These are phyloP conservation scores for Brachypterus glaber DNA, from an alignment of 2,888 invertebrate genomes.

Conservation along the genomic window DNA sequence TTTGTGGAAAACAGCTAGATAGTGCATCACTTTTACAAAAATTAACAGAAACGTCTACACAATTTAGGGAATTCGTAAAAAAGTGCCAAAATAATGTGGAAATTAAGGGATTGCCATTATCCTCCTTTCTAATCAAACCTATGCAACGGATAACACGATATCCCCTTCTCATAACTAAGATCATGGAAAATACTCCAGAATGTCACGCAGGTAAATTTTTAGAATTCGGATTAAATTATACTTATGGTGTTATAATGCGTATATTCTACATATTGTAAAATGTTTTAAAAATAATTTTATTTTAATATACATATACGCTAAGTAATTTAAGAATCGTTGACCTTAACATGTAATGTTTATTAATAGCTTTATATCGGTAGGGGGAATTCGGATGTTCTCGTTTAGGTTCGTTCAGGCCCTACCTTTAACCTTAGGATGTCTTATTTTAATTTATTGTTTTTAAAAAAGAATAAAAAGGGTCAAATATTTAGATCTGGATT, in stretches of 20 bases:
- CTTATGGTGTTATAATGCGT: neutral
- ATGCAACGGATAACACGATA: slow-evolving; percentile 76
- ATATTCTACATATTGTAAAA: too few species aligned
- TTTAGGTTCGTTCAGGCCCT: too few species aligned
- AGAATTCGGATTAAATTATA: neutral
- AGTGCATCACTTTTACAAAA: slow-evolving; percentile 59
- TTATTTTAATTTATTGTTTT: too few species aligned
- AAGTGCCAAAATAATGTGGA: slow-evolving; percentile 55
- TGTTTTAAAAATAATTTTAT: too few species aligned
- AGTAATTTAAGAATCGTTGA: too few species aligned
- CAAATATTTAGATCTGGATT: too few species aligned
- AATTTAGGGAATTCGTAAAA: slow-evolving; percentile 53
- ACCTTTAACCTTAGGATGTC: too few species aligned
- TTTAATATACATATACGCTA: too few species aligned
- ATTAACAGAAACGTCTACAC: slow-evolving; percentile 50
- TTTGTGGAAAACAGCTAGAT: slow-evolving; percentile 64
- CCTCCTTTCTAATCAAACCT: slow-evolving; percentile 68
- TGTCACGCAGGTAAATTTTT: slow-evolving; percentile 34
- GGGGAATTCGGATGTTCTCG: too few species aligned
- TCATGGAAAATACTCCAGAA: slow-evolving; percentile 39
- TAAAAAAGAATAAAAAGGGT: too few species aligned
- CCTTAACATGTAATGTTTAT: too few species aligned
- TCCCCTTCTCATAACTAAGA: slow-evolving; percentile 64
- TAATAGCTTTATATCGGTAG: too few species aligned
- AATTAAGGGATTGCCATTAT: slow-evolving; percentile 62